Percentiles rank a stretch among this genome's conserved stretches.
Conservation (phyloP, 2,113 vertebrate genomes). For the Tichodroma muraria region DNA sequence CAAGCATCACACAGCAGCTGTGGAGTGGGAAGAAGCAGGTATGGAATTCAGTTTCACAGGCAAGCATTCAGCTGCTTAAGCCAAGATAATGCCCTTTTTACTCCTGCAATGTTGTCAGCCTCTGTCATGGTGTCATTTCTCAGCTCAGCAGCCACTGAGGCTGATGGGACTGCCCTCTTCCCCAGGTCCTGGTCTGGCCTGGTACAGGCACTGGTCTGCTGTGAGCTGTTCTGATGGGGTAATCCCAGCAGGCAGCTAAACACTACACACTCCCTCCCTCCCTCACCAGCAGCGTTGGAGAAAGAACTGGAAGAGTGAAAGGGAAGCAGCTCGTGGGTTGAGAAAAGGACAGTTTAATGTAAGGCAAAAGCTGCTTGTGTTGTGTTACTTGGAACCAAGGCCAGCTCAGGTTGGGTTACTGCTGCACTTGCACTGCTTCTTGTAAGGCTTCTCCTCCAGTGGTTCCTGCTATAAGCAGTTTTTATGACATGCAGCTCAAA, state of each 20-base stretch:
- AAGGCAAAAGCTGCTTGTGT: neutral
- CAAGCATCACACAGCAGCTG: neutral
- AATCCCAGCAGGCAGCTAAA: neutral
- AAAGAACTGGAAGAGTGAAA: neutral
- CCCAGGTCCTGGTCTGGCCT: fast-evolving
- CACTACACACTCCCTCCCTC: neutral
- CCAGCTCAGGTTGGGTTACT: neutral
- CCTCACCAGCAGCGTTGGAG: neutral
- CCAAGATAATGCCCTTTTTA: neutral
- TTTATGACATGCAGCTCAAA: neutral
- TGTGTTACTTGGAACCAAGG: neutral
- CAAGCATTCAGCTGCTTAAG: neutral
- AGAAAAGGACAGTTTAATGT: neutral
- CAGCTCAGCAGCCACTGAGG: neutral
- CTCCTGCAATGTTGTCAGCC: neutral
- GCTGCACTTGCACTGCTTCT: neutral
- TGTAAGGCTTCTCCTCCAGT: neutral
- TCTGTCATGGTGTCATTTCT: neutral
- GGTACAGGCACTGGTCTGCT: neutral
- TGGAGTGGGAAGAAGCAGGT: neutral
- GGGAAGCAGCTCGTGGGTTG: neutral
- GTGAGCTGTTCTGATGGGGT: neutral
- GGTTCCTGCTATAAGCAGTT: neutral
- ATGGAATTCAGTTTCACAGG: neutral
- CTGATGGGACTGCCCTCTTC: neutral